These are phyloP conservation scores for Habroteleia sp. DNA, from an alignment of 2,888 invertebrate genomes.

Conservation along the genomic window DNA sequence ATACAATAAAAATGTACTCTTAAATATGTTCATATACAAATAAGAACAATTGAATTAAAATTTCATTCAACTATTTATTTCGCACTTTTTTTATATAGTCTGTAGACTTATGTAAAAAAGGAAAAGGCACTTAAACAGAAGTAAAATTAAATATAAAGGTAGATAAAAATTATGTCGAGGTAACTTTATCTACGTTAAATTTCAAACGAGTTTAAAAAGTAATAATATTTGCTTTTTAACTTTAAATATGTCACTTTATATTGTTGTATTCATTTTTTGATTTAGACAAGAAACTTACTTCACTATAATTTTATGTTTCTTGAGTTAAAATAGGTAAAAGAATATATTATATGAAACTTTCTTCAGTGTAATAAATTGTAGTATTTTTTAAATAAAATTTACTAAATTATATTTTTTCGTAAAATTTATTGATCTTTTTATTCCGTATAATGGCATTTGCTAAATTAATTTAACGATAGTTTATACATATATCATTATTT, in stretches of 20 bases:
- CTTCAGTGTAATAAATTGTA: slow-evolving; percentile 13
- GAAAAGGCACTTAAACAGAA: background rate
- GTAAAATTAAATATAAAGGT: slow-evolving; percentile 13
- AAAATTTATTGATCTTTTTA: too few species aligned
- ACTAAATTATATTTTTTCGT: too few species aligned
- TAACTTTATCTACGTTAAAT: background rate
- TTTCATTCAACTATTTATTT: too few species aligned
- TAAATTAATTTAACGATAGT: too few species aligned
- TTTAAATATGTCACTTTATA: too few species aligned
- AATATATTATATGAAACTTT: slow-evolving; percentile 8
- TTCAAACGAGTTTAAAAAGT: background rate
- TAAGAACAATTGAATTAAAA: too few species aligned
- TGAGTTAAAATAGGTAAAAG: slow-evolving; percentile 7
- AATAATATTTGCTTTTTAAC: too few species aligned
- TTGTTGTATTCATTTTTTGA: background rate
- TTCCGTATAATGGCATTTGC: too few species aligned
- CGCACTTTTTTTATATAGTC: too few species aligned
- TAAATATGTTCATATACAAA: too few species aligned
- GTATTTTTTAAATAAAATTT: too few species aligned
- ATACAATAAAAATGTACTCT: too few species aligned
- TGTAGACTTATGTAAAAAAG: background rate
- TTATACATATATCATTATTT: background rate
- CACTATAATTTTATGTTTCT: slow-evolving; percentile 1
- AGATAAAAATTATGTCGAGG: slow-evolving; percentile 6
- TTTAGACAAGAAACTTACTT: slow-evolving; percentile 4